Conservation (phyloP, 2,797 vertebrate species). For the Intellagama lesueurii region DNA sequence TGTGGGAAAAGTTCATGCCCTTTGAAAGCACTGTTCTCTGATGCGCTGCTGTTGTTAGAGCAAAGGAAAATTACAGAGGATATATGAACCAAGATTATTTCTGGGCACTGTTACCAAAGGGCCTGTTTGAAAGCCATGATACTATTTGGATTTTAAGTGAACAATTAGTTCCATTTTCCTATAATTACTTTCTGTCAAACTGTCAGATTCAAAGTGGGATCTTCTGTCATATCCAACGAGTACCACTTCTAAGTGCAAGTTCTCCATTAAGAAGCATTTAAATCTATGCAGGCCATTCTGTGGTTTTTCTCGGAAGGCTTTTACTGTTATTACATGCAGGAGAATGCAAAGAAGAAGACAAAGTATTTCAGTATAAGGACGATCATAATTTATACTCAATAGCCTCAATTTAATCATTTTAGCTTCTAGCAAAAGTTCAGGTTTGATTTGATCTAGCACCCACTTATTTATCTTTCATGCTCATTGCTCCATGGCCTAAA, state of each 20-base stretch:
- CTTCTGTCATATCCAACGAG: not conserved
- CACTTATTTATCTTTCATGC: no score
- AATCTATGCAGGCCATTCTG: not conserved
- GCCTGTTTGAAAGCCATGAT: not conserved
- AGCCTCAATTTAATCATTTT: no score
- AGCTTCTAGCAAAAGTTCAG: no score
- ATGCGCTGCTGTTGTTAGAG: not conserved
- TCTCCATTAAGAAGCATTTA: not conserved
- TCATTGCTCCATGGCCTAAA: no score
- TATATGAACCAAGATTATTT: not conserved
- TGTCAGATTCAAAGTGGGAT: not conserved
- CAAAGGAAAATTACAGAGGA: not conserved
- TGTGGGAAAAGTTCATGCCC: not conserved
- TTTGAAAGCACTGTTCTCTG: not conserved
- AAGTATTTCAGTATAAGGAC: not conserved
- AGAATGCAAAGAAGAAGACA: not conserved
- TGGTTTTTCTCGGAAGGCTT: not conserved
- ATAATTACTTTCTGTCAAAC: slow-evolving; percentile 19
- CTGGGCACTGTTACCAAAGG: not conserved
- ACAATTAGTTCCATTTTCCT: slow-evolving; percentile 31
- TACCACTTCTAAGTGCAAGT: not conserved
- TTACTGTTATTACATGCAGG: not conserved
- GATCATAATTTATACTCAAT: not conserved
- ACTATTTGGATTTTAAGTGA: slow-evolving; percentile 18
- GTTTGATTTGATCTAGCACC: no score